phyloP scores from a whole-genome alignment of 1,140 invertebrate species.

The Brachionus paranguensis region DNA sequence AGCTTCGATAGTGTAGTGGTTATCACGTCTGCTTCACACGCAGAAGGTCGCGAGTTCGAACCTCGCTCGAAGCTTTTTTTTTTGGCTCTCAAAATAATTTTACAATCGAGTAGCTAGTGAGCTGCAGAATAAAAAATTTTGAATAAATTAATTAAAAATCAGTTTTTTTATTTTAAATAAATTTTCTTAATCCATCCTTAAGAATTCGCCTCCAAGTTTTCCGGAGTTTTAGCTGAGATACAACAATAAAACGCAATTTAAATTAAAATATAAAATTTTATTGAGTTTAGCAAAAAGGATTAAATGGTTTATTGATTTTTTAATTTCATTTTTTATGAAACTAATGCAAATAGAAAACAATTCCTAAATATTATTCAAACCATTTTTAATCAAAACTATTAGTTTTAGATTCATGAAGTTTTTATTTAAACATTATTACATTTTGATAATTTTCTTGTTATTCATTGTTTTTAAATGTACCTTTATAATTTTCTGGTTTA shows the following conservation, averaged over 20 bases:
- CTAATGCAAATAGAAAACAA: not conserved
- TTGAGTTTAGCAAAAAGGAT: not conserved
- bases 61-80: constrained; percentile 27
- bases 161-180: not conserved
- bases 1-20: constrained; percentile 34
- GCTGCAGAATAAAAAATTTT: not conserved
- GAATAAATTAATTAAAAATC: not conserved
- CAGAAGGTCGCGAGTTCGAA: constrained; percentile 33
- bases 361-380: not conserved
- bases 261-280: not conserved
- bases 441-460: constrained; percentile 1
- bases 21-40: constrained; percentile 34
- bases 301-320: not conserved
- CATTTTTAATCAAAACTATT: not conserved
- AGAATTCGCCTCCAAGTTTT: not conserved
- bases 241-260: not conserved
- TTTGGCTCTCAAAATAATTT: not conserved
- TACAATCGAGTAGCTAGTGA: too few relatives aligned
- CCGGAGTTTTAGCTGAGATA: not conserved
- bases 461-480: not conserved
- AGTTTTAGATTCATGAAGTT: constrained; percentile 2
- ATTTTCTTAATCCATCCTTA: not conserved
- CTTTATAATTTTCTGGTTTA: not conserved
- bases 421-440: not conserved
- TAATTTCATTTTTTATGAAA: not conserved